A percentile compares a stretch with the other conserved stretches of the same genome.
Evolutionary conservation across 2,888 invertebrate species (phyloP).

Genomic region (Adela reaumurella): DNA sequence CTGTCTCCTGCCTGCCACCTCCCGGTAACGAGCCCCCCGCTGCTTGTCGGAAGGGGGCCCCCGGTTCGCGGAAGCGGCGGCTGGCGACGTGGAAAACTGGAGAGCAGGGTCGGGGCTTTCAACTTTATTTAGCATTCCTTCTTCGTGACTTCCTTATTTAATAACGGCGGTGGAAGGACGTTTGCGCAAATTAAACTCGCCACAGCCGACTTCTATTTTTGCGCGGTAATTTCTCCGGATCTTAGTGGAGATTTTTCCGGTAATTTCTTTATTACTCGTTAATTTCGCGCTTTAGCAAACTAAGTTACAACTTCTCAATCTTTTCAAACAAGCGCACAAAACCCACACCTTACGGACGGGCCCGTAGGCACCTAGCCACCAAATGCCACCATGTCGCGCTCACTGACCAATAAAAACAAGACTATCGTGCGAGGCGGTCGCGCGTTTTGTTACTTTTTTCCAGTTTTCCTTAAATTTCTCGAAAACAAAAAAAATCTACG

Average conservation of each 20-base stretch:
- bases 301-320: too few species aligned
- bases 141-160: slow-evolving; percentile 55
- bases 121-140: slow-evolving; percentile 57
- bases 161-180: slow-evolving; percentile 40
- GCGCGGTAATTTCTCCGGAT: not conserved
- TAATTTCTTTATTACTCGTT: not conserved
- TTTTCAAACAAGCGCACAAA: too few species aligned
- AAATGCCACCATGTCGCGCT: too few species aligned
- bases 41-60: not conserved
- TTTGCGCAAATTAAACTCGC: not conserved
- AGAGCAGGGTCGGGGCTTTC: slow-evolving; percentile 46
- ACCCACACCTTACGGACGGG: too few species aligned
- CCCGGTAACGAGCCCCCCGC: not conserved
- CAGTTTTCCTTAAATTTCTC: too few species aligned
- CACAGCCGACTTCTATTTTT: not conserved
- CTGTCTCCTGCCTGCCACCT: slow-evolving; percentile 37
- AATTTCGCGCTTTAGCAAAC: not conserved
- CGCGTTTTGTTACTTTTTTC: too few species aligned
- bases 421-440: too few species aligned
- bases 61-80: not conserved
- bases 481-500: too few species aligned
- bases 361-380: too few species aligned
- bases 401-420: too few species aligned
- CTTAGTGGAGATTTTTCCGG: not conserved
- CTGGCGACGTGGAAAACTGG: slow-evolving; percentile 43